A percentile compares a stretch with the other conserved stretches of the same genome.
These are phyloP conservation scores for Ladona fulva DNA, from an alignment of 1,140 invertebrate species.

Conservation along the genomic window DNA sequence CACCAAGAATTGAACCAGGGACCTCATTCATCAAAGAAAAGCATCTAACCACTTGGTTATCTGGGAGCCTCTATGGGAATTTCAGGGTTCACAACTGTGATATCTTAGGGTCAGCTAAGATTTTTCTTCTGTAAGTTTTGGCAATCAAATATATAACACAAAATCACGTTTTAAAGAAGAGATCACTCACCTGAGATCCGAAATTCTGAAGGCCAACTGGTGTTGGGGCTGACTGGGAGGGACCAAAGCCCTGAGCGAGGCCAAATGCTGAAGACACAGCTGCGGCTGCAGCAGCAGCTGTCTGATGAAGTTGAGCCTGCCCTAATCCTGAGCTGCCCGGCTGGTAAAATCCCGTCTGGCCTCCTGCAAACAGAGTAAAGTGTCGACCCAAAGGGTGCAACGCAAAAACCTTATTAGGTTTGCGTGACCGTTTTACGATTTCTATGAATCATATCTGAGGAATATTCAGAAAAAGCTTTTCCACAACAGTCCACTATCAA, in stretches of 20 bases:
- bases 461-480: no score
- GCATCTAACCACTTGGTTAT: no score
- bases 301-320: constrained; percentile 22
- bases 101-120: no score
- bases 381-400: constrained; percentile 6
- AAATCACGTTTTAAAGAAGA: no score
- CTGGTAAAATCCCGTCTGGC: constrained; percentile 25
- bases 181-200: constrained; percentile 21
- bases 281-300: constrained; percentile 18
- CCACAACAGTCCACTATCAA: no score
- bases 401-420: constrained; percentile 9
- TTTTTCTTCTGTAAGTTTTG: no score
- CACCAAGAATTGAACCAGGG: no score
- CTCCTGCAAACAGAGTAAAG: constrained; percentile 15
- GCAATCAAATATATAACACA: no score
- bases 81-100: no score
- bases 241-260: constrained; percentile 24
- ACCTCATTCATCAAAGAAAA: no score
- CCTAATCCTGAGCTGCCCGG: constrained; percentile 24
- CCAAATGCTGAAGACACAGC: constrained; percentile 20
- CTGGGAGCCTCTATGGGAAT: no score
- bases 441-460: no score
- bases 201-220: constrained; percentile 26
- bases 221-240: constrained; percentile 24
- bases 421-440: not conserved